Evolutionary conservation across 2,113 vertebrate genomes (phyloP), one percentile per base, ranked within the genome.

Genomic region (Octodon degus): DNA sequence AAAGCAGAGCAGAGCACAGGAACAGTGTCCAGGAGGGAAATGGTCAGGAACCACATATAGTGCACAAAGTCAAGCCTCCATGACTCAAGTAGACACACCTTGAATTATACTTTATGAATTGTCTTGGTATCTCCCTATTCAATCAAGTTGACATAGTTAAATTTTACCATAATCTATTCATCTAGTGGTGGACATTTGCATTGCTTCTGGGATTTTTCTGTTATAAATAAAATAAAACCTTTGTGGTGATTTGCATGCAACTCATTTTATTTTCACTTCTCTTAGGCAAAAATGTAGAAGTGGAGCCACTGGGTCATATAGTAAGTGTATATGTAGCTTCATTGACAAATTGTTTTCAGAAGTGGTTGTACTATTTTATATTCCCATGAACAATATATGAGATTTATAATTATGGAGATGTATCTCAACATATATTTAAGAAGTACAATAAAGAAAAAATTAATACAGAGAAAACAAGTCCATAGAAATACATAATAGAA

Each of bases 201-300:
- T 8, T 77, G 40, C 25, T 27, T 77, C 74, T 77, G 25, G 6
- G 27, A 30, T 47, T 77, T 77, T 47, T 25, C 74, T 47, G 17
- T 37, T 83, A 62, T 34, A 83, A 16, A 40, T 62, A 60, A 60
- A 24, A 60, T 37, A 62, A 37, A 83, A 7, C n/a, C 7, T 40
- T 81, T n/a, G 55, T 34, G 55, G 43, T 58, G 11, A 76, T 83
- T 81, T 55, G 4, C 22, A 43, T 74, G 11, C 13, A 85, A 37
- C 13, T 65, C 32, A 65, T 89, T 89, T 89, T 86, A 37, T 86
- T 96, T 97, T 88, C 27, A 68, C 40, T 89, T 92, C n/a, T 85
- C 58, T 63, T 85, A 22, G 32, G 7, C 76, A 90, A 93, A 89
- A 83, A 89, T 13, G 1, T 68, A 89, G 13, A n/a, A 85, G 19